Percentiles rank a stretch among this genome's conserved stretches.
Conservation (phyloP, 2,888 invertebrate genomes). For the Sturmia bella region DNA sequence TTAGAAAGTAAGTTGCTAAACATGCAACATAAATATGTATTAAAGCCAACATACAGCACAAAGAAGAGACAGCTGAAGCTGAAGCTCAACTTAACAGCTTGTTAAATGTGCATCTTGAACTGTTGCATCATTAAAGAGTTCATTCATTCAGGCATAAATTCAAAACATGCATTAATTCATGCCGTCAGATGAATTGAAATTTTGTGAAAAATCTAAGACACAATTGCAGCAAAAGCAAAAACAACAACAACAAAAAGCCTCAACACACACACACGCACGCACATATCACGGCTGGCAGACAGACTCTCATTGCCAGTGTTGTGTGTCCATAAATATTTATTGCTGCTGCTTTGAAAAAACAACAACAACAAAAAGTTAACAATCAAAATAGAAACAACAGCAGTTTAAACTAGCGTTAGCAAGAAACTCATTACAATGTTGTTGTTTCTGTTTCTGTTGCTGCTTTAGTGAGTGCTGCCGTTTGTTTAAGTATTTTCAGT, state of each 20-base stretch:
- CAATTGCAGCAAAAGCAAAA: constrained; percentile 9
- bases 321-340: constrained; percentile 49
- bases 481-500: constrained; percentile 14
- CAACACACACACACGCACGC: not conserved
- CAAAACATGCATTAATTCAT: constrained; percentile 38
- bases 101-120: constrained; percentile 70
- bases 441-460: constrained; percentile 16
- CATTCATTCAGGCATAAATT: constrained; percentile 49
- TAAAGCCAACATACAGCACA: constrained; percentile 11
- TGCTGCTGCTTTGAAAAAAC: constrained; percentile 32
- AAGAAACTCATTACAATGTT: constrained; percentile 52
- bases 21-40: constrained; percentile 46
- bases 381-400: constrained; percentile 29
- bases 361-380: not conserved
- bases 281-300: constrained; percentile 32
- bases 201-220: constrained; percentile 45
- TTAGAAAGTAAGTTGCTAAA: constrained; percentile 67
- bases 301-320: constrained; percentile 63
- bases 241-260: not conserved
- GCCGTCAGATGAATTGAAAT: constrained; percentile 36
- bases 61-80: not conserved
- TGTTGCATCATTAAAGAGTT: constrained; percentile 70
- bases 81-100: constrained; percentile 51
- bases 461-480: not conserved
- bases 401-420: constrained; percentile 15